Evolutionary conservation across 2,888 invertebrate genomes (phyloP), one percentile per base, ranked within the genome.

Genomic region (Lasioglossum marginatum): DNA sequence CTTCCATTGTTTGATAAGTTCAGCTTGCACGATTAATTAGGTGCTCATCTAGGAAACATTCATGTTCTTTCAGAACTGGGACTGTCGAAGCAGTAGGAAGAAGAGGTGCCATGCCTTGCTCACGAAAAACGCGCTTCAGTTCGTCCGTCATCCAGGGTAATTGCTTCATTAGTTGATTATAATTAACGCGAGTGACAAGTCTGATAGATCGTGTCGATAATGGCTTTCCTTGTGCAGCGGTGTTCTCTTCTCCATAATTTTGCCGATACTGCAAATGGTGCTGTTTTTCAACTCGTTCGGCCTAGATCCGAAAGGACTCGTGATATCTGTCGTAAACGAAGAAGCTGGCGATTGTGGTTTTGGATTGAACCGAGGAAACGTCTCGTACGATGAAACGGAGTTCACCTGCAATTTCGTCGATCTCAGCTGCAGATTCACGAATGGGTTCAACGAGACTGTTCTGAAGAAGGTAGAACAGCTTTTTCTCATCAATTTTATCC

Each of bases 281-380:
- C 96, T 97, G 60, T 98, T 99, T 95, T 97, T 98, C 95, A 94
- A 97, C 81, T 97, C 98, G 45, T 97, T 98, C 77, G 98, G 98
- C 0, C 96, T 97, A 75, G 97, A 98, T 91, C 97, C 98, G 0
- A 96, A 96, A 77, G 96, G 97, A 81, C 95, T 99, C 0, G 96
- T 96, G 75, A 91, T 99, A 60, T 98, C 97, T 0, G 96, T 99
- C 0, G 97, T 98, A 37, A 98, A 98, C 92, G 96, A 97, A 0
- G 99, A 99, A 95, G 96, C 89, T 91, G 96, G 96, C 0, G 91
- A 95, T 23, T 96, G 95, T 72, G 94, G 96, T 83, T 93, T 93
- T 37, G 95, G 96, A 73, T 89, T 89, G 0, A 94, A 95, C 68
- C 87, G 94, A 19, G 94, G 95, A 66, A 95, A 95, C 0, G 95